Evolutionary conservation across 2,797 vertebrate genomes (phyloP), one percentile per base, ranked within the genome.

Genomic region (Anolis apletophallus): DNA sequence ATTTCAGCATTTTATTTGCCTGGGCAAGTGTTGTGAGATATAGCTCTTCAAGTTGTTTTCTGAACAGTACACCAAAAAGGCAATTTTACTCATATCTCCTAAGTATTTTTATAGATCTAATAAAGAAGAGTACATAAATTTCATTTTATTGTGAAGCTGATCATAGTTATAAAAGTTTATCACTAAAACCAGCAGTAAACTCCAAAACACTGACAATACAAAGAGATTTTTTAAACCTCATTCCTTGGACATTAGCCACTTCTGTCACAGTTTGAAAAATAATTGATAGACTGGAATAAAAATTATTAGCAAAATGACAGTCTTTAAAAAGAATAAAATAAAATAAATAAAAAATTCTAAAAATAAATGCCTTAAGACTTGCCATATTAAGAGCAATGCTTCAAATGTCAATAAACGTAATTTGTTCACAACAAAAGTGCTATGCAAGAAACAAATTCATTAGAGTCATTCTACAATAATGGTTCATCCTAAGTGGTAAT

Each of bases 131-230:
- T 87, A 78, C n/a, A 86, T 93, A 93, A 88, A 94, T 93, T 94
- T 91, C 89, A 5, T 90, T 94, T 93, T 90, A 91, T 78, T 91
- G 55, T 90, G 87, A 85, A 52, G 88, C 84, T 93, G 85, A 90
- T 92, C 78, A 87, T 74, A 90, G 71, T 88, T 89, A 84, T 94
- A 92, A 95, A 93, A 94, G 87, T 29, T 82, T 94, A 94, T 86
- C 29, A 68, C 84, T 89, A 64, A 85, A 83, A 87, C 93, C 89
- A 81, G 79, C 91, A 92, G 52, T 87, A 81, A 74, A 92, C 73
- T 75, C 77, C 17, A 71, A 87, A 92, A 14, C 85, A 3, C 61
- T 77, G 21, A 34, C 81, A 85, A 6, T 87, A 88, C 19, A 90
- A 71, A 81, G 84, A 91, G 2, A 11, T 64, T 64, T 52, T 75